Percentiles rank a stretch among this genome's conserved stretches.
phyloP scores from a whole-genome alignment of 1,140 invertebrate species.

The Palaemon carinicauda region DNA sequence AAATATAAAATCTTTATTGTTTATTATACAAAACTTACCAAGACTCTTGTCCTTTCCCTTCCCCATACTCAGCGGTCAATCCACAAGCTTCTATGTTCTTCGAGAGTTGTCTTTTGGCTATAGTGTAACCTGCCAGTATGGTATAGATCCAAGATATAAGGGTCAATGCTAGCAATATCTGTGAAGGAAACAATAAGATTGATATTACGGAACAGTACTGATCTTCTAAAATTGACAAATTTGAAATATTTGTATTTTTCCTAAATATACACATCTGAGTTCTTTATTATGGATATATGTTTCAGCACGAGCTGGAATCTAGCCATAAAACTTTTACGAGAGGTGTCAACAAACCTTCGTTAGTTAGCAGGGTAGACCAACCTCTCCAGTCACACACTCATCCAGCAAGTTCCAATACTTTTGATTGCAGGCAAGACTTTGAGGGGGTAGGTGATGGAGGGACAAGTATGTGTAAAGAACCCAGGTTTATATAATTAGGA shows the following conservation, averaged over 20 bases:
- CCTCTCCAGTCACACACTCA: no score
- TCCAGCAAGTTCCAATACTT: no score
- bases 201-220: neutral
- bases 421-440: no score
- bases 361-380: no score
- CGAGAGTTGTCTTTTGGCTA: conserved; percentile 33
- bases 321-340: no score
- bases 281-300: no score
- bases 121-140: conserved; percentile 58
- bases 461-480: no score
- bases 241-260: neutral
- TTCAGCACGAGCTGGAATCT: no score
- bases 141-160: conserved; percentile 61
- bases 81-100: neutral
- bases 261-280: no score
- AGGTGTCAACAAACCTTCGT: no score
- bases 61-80: conserved; percentile 37
- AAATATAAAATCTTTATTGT: neutral
- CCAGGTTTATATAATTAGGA: no score
- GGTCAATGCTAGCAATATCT: conserved; percentile 60
- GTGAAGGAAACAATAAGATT: conserved; percentile 32
- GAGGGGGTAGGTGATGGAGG: no score
- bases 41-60: conserved; percentile 52
- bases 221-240: neutral
- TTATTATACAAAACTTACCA: neutral